A percentile compares a stretch with the other conserved stretches of the same genome.
Conservation (phyloP, 2,888 invertebrate genomes). For the Platerodrilus igneus region DNA sequence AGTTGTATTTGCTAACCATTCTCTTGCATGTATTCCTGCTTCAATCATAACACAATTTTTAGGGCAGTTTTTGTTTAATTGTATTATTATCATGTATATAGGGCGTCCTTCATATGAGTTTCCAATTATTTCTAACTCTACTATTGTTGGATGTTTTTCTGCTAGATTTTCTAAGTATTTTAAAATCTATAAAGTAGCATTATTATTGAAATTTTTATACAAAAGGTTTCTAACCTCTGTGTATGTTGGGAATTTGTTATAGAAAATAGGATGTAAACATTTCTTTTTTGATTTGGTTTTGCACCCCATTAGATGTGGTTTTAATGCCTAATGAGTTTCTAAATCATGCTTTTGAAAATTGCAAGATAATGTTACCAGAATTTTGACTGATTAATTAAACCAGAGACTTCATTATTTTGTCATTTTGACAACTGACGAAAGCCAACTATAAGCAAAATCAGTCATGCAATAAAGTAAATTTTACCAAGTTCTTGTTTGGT, state of each 20-base stretch:
- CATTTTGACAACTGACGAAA: too few relatives aligned
- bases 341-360: too few relatives aligned
- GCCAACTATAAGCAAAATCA: too few relatives aligned
- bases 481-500: too few relatives aligned
- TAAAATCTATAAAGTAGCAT: constrained; percentile 27
- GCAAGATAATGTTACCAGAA: too few relatives aligned
- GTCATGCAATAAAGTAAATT: too few relatives aligned
- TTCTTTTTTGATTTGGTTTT: too few relatives aligned
- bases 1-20: constrained; percentile 30
- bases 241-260: constrained; percentile 22
- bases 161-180: constrained; percentile 19
- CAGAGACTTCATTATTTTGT: too few relatives aligned
- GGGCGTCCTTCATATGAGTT: constrained; percentile 24
- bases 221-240: constrained; percentile 13
- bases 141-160: constrained; percentile 19
- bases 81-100: constrained; percentile 26
- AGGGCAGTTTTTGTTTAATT: constrained; percentile 12
- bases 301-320: too few relatives aligned
- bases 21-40: constrained; percentile 31
- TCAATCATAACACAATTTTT: constrained; percentile 26
- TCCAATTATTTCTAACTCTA: constrained; percentile 26
- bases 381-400: too few relatives aligned
- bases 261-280: constrained; percentile 22
- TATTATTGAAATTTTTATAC: background rate
- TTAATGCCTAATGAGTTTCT: too few relatives aligned